phyloP scores from a whole-genome alignment of 2,888 invertebrate species.

The Aphidius colemani region DNA sequence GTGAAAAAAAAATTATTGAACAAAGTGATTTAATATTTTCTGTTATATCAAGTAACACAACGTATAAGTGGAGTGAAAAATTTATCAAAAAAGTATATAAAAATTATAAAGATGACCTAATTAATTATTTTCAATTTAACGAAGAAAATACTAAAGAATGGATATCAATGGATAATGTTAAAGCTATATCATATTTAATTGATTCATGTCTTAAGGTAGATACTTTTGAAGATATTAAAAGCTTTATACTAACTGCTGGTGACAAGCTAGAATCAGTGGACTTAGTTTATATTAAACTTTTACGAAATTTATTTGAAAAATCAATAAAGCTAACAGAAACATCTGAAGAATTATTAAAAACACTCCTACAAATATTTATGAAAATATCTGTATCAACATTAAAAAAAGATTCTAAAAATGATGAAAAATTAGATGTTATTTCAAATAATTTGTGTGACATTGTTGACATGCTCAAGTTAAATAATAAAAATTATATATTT shows the following conservation, averaged over 20 bases:
- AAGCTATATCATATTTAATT: constrained; percentile 67
- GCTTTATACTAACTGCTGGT: constrained; percentile 46
- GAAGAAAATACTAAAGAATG: constrained; percentile 36
- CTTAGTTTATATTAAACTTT: constrained; percentile 42
- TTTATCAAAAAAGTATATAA: constrained; percentile 65
- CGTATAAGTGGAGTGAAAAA: constrained; percentile 58
- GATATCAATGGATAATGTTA: constrained; percentile 61
- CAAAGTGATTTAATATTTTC: constrained; percentile 71
- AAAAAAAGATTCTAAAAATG: constrained; percentile 50
- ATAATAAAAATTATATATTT: constrained; percentile 34
- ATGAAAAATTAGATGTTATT: constrained; percentile 44
- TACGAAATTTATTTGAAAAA: constrained; percentile 46
- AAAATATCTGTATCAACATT: constrained; percentile 47
- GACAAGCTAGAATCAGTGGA: constrained; percentile 50
- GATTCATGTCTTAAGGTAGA: constrained; percentile 51
- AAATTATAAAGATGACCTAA: constrained; percentile 68
- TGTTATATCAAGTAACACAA: constrained; percentile 61
- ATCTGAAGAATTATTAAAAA: constrained; percentile 34
- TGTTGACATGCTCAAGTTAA: constrained; percentile 37
- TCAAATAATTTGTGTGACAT: constrained; percentile 39
- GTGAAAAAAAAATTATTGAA: constrained; percentile 60
- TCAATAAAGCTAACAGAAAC: constrained; percentile 32
- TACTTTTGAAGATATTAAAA: constrained; percentile 43
- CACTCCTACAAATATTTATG: constrained; percentile 48
- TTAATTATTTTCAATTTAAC: constrained; percentile 58